Conservation (phyloP, 2,888 invertebrate genomes). For the Prosapia bicincta region DNA sequence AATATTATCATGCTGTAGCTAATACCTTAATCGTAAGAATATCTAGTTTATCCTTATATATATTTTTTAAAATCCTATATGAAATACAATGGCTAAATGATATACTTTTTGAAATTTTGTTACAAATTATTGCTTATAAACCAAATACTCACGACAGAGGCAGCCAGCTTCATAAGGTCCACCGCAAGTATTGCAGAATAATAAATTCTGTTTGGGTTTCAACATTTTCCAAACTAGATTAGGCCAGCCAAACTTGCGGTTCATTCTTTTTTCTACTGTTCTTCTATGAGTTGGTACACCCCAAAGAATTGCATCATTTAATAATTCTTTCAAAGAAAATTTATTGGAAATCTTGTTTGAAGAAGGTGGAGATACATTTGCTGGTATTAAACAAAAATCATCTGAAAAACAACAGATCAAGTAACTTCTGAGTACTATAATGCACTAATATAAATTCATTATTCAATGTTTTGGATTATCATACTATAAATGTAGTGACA, state of each 20-base stretch:
- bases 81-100: no score
- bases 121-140: no score
- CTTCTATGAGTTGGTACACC: conserved; percentile 79
- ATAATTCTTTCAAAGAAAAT: conserved; percentile 7
- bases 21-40: no score
- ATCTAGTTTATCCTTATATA: no score
- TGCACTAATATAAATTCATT: no score
- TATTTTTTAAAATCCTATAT: no score
- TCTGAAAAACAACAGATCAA: no score
- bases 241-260: conserved; percentile 67
- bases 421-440: no score
- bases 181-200: conserved; percentile 79
- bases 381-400: background rate
- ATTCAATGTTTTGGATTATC: no score
- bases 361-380: background rate
- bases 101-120: no score
- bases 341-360: background rate
- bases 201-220: conserved; percentile 67
- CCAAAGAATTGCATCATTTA: conserved; percentile 57
- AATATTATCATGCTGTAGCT: no score
- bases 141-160: conserved; percentile 74
- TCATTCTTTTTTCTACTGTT: conserved; percentile 68
- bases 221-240: conserved; percentile 66
- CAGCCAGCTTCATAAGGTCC: conserved; percentile 73
- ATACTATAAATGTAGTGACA: no score